Base-by-base conservation (phyloP, 2,113 vertebrate species). In the Hucho hucho region DNA sequence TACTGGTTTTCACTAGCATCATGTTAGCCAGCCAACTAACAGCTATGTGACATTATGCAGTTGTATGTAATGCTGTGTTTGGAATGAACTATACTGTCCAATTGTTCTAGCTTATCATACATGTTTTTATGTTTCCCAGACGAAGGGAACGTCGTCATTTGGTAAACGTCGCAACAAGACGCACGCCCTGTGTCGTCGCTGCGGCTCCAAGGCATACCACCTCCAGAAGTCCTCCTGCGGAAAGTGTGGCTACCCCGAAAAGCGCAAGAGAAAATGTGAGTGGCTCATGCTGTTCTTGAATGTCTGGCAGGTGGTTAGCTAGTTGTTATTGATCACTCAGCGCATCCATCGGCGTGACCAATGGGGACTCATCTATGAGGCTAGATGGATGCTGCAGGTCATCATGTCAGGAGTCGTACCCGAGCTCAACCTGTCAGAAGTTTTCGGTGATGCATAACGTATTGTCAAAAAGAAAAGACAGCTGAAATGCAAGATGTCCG, bases 251-350 rank as follows among this genome's bases (percentile, higher is more conserved):
- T 99, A 99, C 81, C 98, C 98, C 2, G 94, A 97, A 76, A 99
- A 98, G 90, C 95, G 98, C 89, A 99, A 99, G 94, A 96, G 98
- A 94, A 99, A 97, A 93, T 99, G 98, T 99, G 86, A 96, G 97
- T 93, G 28, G 13, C 28, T 65, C 24, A 65, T 16, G 4, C 14
- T 65, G 63, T 26, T 13, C 53, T 20, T 20, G 53, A 4, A 56
- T 20, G 20, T 56, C 53, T 56, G 18, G 20, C 53, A 20, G 16
- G 4, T 56, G 53, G 3, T 56, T 56, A 20, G 37, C 37, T 43
- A 43, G 37, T 43, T 43, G 37, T 43, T 43, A 43, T 43, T 43
- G 37, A 43, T 43, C 9, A 43, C 11, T 43, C 7, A 11, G 9
- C 9, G 9, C 37, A 37, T 37, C 37, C 37, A 37, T 7, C 7